A percentile compares a stretch with the other conserved stretches of the same genome.
Conservation (phyloP, 1,140 invertebrate genomes). For the Calycopis cecrops region DNA sequence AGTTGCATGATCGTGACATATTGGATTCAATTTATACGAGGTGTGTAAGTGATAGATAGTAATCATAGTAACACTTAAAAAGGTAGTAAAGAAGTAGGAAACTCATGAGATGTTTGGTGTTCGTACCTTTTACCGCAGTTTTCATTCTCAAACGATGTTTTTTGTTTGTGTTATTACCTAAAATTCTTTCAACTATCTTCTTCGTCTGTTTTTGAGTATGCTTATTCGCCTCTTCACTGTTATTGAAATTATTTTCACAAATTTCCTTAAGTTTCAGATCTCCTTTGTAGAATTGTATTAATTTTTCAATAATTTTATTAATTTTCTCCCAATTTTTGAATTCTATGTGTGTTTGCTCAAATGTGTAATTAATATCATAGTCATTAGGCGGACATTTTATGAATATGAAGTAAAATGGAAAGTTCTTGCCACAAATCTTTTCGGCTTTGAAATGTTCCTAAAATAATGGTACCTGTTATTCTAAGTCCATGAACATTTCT, state of each 20-base stretch:
- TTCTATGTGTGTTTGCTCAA: slow-evolving; percentile 75
- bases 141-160: slow-evolving; percentile 33
- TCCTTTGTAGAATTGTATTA: slow-evolving; percentile 60
- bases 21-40: too few relatives aligned
- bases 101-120: background rate
- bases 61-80: background rate
- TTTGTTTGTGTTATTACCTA: slow-evolving; percentile 33
- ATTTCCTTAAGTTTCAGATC: slow-evolving; percentile 33
- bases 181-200: slow-evolving; percentile 47
- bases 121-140: slow-evolving; percentile 48
- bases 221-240: slow-evolving; percentile 16
- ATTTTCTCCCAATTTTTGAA: slow-evolving; percentile 78
- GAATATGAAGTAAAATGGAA: slow-evolving; percentile 77
- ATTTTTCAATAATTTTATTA: slow-evolving; percentile 71
- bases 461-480: too few relatives aligned
- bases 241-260: slow-evolving; percentile 12
- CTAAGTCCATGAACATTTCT: too few relatives aligned
- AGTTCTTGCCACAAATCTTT: slow-evolving; percentile 43
- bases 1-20: too few relatives aligned
- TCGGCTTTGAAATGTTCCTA: slow-evolving; percentile 23
- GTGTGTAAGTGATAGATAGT: too few relatives aligned
- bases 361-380: slow-evolving; percentile 76
- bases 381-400: slow-evolving; percentile 76
- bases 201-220: slow-evolving; percentile 41
- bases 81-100: background rate